Conservation (phyloP, 2,113 vertebrate species). For the Caranx melampygus region DNA sequence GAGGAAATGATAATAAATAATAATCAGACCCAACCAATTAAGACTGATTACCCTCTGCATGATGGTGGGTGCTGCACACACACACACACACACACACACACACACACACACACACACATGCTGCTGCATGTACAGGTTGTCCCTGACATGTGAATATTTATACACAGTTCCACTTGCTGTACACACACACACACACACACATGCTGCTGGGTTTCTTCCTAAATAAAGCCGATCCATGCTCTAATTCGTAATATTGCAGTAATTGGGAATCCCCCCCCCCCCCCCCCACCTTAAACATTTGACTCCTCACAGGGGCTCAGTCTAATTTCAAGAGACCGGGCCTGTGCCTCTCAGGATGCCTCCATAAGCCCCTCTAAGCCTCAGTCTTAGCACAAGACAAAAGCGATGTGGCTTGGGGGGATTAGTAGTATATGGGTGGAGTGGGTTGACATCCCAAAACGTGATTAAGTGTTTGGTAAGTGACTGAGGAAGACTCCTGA, state of each 20-base stretch:
- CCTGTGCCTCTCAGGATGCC: conserved; percentile 38
- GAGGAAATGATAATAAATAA: conserved; percentile 80
- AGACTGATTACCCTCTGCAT: conserved; percentile 66
- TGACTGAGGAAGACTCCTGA: conserved; percentile 65
- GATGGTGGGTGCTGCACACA: conserved; percentile 34
- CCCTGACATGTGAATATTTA: conserved; percentile 33
- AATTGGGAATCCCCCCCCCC: conserved; percentile 23
- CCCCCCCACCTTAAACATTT: conserved; percentile 1
- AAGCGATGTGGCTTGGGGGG: conserved; percentile 58
- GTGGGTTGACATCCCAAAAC: conserved; percentile 73
- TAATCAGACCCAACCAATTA: conserved; percentile 75
- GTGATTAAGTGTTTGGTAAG: conserved; percentile 76
- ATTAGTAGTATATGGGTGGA: conserved; percentile 68
- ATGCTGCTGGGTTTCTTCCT: conserved; percentile 21
- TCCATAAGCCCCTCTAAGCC: conserved; percentile 58
- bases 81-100: no score
- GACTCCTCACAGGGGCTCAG: conserved; percentile 33
- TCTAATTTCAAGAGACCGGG: conserved; percentile 34
- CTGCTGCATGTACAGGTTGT: conserved; percentile 3
- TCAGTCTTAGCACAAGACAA: conserved; percentile 64
- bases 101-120: conserved; percentile 38
- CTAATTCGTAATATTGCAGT: conserved; percentile 23
- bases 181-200: background rate
- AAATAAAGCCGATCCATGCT: conserved; percentile 14
- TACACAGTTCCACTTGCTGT: background rate